Evolutionary conservation across 2,888 invertebrate genomes (phyloP), one percentile per base, ranked within the genome.

Genomic region (Alcis repandata): DNA sequence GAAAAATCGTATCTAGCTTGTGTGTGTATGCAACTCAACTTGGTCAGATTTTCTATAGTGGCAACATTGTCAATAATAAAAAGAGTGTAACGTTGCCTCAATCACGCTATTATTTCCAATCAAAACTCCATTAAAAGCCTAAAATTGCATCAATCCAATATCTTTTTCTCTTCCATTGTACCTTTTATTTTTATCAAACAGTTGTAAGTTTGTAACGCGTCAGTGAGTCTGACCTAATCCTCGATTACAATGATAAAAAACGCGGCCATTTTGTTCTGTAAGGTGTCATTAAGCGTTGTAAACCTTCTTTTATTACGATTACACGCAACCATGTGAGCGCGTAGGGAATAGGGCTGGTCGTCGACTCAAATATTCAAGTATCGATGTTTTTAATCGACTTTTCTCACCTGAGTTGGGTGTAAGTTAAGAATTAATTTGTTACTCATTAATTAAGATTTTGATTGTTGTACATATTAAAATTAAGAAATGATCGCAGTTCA

Each of bases 241-340:
- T 36, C 66, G 40, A 49, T 70, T 68, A 67, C 41, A 56, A 36
- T 68, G 63, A 59, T 51, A 68, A 65, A 69, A 64, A 66, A 61
- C 43, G 65, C 65, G 57, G 65, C 70, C 67, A 72, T 71, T 72
- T 69, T 68, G 65, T 56, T 59, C 63, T 59, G 60, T 53, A 72
- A 73, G 70, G 79, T 74, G 75, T 79, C 78, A 87, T 87, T 87
- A 86, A 46, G 67, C 36, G 77, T 74, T 76, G 75, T 87, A 86
- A 86, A 66, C 66, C 67, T 63, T 70, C 65, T 73, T 73, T 77
- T 79, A 76, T 76, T 65, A 70, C 72, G 63, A 70, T 75, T 75
- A 77, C 75, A 70, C 72, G 67, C 73, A 64, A 63, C 52, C 63
- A 58, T 69, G 68, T 70, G 68, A 45, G 38, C 51, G 62, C 15